Evolutionary conservation across 2,113 vertebrate genomes (phyloP).

Genomic region (Triplophysa dalaica): DNA sequence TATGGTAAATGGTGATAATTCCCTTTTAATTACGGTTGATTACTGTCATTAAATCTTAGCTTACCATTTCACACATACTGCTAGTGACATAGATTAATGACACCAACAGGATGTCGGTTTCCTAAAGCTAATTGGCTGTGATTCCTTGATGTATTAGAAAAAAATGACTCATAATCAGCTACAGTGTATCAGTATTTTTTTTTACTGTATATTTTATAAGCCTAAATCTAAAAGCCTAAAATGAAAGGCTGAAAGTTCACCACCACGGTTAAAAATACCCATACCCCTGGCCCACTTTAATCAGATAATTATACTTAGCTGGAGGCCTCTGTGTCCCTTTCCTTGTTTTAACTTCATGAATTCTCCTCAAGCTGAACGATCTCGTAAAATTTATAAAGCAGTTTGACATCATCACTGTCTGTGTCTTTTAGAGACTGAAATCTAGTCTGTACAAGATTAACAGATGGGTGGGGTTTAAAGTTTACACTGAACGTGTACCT

Average conservation of each 20-base stretch:
- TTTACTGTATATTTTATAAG: slow-evolving; percentile 70
- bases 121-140: slow-evolving; percentile 72
- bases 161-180: slow-evolving; percentile 55
- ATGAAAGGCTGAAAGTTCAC: slow-evolving; percentile 50
- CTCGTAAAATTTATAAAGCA: slow-evolving; percentile 44
- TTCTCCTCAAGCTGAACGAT: slow-evolving; percentile 45
- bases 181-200: slow-evolving; percentile 55
- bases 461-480: no score
- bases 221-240: slow-evolving; percentile 54
- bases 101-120: slow-evolving; percentile 62
- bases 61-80: slow-evolving; percentile 61
- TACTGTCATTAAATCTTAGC: slow-evolving; percentile 73
- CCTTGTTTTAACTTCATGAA: slow-evolving; percentile 53
- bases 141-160: slow-evolving; percentile 55
- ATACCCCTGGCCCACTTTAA: slow-evolving; percentile 60
- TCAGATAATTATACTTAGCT: slow-evolving; percentile 62
- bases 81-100: slow-evolving; percentile 67
- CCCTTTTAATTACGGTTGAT: slow-evolving; percentile 77
- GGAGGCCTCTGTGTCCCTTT: slow-evolving; percentile 46
- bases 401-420: background rate
- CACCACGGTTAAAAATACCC: slow-evolving; percentile 43
- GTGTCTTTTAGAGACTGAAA: background rate
- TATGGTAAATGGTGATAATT: slow-evolving; percentile 71
- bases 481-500: no score
- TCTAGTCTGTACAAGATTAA: no score